phyloP scores from a whole-genome alignment of 92 coral and sea anemone genomes.

The Parazoanthus atlanticus region DNA sequence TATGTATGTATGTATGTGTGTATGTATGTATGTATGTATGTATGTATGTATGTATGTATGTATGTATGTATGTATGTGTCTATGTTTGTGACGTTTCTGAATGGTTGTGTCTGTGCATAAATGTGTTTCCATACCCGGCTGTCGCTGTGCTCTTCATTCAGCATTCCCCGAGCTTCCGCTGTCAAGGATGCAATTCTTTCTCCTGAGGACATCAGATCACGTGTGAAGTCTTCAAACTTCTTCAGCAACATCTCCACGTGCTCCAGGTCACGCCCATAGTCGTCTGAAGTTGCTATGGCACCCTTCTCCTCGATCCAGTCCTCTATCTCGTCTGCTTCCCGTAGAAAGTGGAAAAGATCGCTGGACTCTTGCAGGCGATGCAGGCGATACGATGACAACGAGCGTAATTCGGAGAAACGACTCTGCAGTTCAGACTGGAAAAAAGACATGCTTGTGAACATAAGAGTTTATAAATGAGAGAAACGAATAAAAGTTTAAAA shows the following conservation, averaged over 20 bases:
- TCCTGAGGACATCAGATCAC: slow-evolving; percentile 91
- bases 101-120: not conserved
- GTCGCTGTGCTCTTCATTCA: slow-evolving; percentile 79
- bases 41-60: not conserved
- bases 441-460: not conserved
- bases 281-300: slow-evolving; percentile 83
- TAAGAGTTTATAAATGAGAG: no score
- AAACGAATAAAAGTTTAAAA: not conserved
- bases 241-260: slow-evolving; percentile 93
- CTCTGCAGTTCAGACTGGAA: slow-evolving; percentile 62
- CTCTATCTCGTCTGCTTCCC: slow-evolving; percentile 93
- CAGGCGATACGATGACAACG: slow-evolving; percentile 68
- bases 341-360: slow-evolving; percentile 78
- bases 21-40: not conserved
- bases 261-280: slow-evolving; percentile 95
- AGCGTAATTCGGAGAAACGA: slow-evolving; percentile 70
- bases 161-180: slow-evolving; percentile 79
- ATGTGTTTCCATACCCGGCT: slow-evolving; percentile 62
- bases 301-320: slow-evolving; percentile 93
- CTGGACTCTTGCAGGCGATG: slow-evolving; percentile 80
- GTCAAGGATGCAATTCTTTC: slow-evolving; percentile 85
- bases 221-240: slow-evolving; percentile 95
- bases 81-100: no score
- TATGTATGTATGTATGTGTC: not conserved
- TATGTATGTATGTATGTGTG: not conserved